Evolutionary conservation across 2,888 invertebrate species (phyloP), one percentile per base, ranked within the genome.

Genomic region (Neoitamus cyanurus): DNA sequence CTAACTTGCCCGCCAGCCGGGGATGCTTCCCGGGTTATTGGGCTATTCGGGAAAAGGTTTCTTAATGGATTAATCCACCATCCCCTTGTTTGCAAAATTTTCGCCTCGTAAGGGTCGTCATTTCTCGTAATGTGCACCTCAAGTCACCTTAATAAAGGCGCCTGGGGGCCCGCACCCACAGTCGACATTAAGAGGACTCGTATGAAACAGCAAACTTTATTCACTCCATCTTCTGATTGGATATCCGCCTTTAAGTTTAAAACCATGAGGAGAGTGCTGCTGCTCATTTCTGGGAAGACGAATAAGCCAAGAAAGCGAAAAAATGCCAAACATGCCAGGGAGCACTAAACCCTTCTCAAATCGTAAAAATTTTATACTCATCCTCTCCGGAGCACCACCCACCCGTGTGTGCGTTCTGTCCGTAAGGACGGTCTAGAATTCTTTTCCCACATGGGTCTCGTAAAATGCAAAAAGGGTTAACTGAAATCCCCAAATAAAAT

Each of bases 401-500:
- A 34, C n/a, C n/a, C n/a, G 42, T 42, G 15, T 42, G 42, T 15
- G 36, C 20, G 20, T 37, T 9, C 36, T 37, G 73, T 36, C 42
- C 20, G 20, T 37, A 25, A 25, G 34, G 28, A 37, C 6, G 75
- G 75, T 75, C 42, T 20, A 11, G 42, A 75, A 75, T 75, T 75
- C 75, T 75, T 75, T 75, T 75, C 20, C 28, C 75, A 75, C 75
- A 42, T 75, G 75, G 75, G 75, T 75, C 75, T 75, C 75, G 75
- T 75, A 75, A 75, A 75, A 75, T 75, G 75, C 75, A 42, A 75
- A 58, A 75, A 75, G 75, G 75, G 75, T 75, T 75, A 75, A 42
- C 75, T 42, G n/a, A 37, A 75, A 75, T 75, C 75, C 75, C 42
- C 42, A 75, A 42, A 75, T 75, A 75, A 75, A 75, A 75, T 73